phyloP scores from a whole-genome alignment of 2,113 vertebrate genomes.

The Pachycephala philippinensis region DNA sequence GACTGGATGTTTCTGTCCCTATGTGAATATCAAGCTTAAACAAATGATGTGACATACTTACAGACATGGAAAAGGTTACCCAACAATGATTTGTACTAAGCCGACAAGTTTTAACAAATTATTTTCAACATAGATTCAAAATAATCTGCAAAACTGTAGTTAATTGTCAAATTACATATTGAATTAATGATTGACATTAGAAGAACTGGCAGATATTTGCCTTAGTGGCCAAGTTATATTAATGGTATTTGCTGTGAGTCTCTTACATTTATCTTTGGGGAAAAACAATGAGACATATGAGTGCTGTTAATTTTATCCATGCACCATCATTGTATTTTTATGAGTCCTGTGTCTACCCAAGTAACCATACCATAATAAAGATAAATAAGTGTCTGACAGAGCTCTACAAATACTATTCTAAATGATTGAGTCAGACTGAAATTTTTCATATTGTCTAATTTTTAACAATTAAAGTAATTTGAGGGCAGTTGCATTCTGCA shows the following conservation, averaged over 20 bases:
- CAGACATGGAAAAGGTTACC: not conserved
- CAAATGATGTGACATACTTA: not conserved
- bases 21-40: not conserved
- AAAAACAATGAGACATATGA: conserved; percentile 15
- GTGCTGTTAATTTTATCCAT: conserved; percentile 37
- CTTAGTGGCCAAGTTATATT: not conserved
- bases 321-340: conserved; percentile 32
- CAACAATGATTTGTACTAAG: not conserved
- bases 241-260: not conserved
- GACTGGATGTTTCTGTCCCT: not conserved
- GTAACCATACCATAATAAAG: conserved; percentile 64
- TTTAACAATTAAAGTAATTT: conserved; percentile 58
- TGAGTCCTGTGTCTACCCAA: not conserved
- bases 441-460: conserved; percentile 57
- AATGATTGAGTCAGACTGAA: conserved; percentile 42
- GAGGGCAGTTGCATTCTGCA: conserved; percentile 49
- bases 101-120: not conserved
- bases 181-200: not conserved
- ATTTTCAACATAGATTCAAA: not conserved
- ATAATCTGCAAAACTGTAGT: not conserved
- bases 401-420: conserved; percentile 22
- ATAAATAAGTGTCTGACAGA: conserved; percentile 48
- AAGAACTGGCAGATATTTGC: not conserved
- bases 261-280: not conserved
- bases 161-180: not conserved